Conservation (phyloP, 2,888 invertebrate species). For the Limnephilus auricula region DNA sequence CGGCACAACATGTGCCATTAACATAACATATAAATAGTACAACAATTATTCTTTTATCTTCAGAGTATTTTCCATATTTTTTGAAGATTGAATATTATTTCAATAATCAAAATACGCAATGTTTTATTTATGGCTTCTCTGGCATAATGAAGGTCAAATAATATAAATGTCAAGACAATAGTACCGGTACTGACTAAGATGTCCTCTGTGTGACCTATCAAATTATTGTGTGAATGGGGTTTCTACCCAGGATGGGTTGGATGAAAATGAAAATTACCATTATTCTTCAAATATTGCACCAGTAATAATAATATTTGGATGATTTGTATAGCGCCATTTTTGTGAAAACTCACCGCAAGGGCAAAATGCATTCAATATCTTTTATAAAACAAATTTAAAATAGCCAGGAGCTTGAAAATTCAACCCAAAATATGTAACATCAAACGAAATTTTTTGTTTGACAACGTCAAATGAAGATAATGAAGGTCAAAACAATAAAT, state of each 20-base stretch:
- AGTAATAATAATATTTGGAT: too few species aligned
- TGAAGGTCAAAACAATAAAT: too few species aligned
- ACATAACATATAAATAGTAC: too few species aligned
- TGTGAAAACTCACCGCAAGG: too few species aligned
- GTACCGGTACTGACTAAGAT: neutral
- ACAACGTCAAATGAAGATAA: too few species aligned
- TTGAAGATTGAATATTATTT: too few species aligned
- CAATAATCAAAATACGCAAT: neutral
- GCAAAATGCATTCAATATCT: neutral
- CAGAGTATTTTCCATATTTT: too few species aligned
- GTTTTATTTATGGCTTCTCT: neutral
- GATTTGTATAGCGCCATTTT: too few species aligned
- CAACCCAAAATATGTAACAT: neutral
- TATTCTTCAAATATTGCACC: neutral
- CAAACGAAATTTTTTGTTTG: neutral
- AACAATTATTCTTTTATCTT: too few species aligned
- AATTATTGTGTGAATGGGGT: neutral
- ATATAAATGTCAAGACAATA: neutral
- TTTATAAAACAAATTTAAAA: neutral
- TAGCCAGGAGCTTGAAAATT: neutral
- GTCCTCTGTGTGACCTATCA: constrained; percentile 36
- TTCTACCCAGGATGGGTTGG: neutral
- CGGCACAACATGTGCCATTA: too few species aligned
- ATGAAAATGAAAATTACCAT: neutral
- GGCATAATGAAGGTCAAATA: neutral